These are phyloP conservation scores for Ichneumoninae sp. DNA, from an alignment of 2,888 invertebrate genomes.

Conservation along the genomic window DNA sequence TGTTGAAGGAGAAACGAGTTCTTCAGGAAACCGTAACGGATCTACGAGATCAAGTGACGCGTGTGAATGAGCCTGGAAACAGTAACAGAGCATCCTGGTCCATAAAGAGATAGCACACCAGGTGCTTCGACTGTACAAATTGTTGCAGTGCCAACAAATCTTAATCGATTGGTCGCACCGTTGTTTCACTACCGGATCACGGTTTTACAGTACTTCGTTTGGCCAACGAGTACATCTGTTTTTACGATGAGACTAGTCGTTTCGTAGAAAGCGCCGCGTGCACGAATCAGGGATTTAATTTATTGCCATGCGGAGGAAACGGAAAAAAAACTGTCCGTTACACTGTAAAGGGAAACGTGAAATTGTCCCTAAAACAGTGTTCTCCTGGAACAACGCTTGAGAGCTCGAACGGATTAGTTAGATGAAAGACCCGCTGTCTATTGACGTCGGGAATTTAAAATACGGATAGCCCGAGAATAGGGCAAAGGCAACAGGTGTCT, in stretches of 20 bases:
- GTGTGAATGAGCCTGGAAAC: constrained; percentile 80
- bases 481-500: neutral
- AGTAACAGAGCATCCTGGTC: constrained; percentile 84
- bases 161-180: constrained; percentile 67
- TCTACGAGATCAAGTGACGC: constrained; percentile 86
- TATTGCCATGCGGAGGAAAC: neutral
- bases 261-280: neutral
- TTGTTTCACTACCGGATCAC: constrained; percentile 22
- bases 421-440: neutral
- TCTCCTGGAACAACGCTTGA: constrained; percentile 3
- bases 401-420: neutral
- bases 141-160: constrained; percentile 87
- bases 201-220: constrained; percentile 4
- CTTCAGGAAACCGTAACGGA: constrained; percentile 89
- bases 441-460: neutral
- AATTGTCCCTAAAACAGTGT: constrained; percentile 20
- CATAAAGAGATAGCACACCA: constrained; percentile 88
- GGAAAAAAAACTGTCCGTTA: neutral
- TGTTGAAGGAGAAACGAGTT: constrained; percentile 90
- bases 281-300: neutral
- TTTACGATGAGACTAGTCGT: constrained; percentile 9
- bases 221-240: neutral
- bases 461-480: neutral
- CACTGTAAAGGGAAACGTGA: neutral
- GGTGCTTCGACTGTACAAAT: constrained; percentile 89